These are phyloP conservation scores for Chrysemys picta DNA, from an alignment of 2,113 vertebrate species.

Conservation along the genomic window DNA sequence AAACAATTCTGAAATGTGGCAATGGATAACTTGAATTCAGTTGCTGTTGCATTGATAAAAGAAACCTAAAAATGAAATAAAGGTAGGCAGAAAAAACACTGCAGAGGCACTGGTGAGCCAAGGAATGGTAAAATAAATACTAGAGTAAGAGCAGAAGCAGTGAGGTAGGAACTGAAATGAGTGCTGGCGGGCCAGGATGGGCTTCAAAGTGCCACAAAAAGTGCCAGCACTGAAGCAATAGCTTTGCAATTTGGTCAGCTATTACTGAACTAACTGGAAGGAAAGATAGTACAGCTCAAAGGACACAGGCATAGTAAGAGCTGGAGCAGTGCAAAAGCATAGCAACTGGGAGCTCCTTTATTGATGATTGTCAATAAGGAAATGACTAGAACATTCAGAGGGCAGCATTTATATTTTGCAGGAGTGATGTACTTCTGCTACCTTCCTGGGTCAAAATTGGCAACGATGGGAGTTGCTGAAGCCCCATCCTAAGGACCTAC, in stretches of 20 bases:
- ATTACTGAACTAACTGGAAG: not conserved
- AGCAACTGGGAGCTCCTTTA: fast-evolving
- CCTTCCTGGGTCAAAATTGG: not conserved
- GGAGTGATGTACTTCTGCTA: not conserved
- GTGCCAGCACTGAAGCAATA: not conserved
- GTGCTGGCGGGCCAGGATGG: not conserved
- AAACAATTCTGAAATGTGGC: not conserved
- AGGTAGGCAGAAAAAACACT: not conserved
- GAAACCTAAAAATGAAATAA: not conserved
- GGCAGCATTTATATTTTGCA: not conserved
- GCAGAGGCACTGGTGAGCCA: not conserved
- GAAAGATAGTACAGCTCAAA: not conserved
- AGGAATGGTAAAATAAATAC: not conserved
- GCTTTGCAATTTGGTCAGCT: not conserved
- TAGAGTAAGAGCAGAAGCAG: not conserved
- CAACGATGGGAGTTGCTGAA: not conserved
- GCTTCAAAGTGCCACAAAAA: not conserved
- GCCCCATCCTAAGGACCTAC: not conserved
- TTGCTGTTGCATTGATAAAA: not conserved
- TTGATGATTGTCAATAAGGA: not conserved
- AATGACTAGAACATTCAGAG: not conserved
- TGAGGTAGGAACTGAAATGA: not conserved
- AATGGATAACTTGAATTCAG: not conserved
- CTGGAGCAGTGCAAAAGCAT: not conserved
- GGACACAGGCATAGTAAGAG: not conserved